These are phyloP conservation scores for Achlya flavicornis DNA, from an alignment of 2,888 invertebrate genomes.

Conservation along the genomic window DNA sequence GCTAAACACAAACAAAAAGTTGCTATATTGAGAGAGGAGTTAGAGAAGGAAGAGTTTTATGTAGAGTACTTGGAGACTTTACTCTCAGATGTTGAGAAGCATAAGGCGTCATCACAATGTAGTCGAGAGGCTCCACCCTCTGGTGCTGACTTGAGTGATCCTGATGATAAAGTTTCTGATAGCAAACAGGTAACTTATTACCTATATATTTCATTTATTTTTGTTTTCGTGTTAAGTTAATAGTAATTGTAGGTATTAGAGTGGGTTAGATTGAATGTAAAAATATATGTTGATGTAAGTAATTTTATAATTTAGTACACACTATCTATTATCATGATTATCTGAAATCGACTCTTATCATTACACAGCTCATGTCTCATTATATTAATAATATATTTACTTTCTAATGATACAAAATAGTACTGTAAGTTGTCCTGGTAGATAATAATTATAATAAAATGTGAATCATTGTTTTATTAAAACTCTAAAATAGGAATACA, in stretches of 20 bases:
- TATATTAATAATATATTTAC: neutral
- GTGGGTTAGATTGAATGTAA: neutral
- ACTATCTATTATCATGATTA: neutral
- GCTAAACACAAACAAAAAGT: conserved; percentile 95
- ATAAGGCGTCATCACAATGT: conserved; percentile 84
- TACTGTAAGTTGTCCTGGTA: neutral
- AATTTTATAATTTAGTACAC: neutral
- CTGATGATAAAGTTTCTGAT: conserved; percentile 76
- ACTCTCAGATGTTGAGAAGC: conserved; percentile 93
- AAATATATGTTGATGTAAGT: neutral
- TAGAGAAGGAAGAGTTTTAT: conserved; percentile 95
- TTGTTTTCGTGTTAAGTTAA: neutral
- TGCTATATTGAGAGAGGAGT: conserved; percentile 90
- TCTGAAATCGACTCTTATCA: neutral
- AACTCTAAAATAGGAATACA: too few species aligned
- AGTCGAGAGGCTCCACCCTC: conserved; percentile 80
- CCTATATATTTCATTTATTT: neutral
- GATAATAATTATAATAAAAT: neutral
- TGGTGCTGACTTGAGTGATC: conserved; percentile 70
- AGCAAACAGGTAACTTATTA: conserved; percentile 70
- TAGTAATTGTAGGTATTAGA: neutral
- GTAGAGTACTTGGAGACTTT: conserved; percentile 94
- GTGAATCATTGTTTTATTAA: neutral
- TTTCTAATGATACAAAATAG: neutral
- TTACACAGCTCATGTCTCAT: neutral